Evolutionary conservation across 2,888 invertebrate species (phyloP), one percentile per base, ranked within the genome.

Genomic region (Balanococcus diminutus): DNA sequence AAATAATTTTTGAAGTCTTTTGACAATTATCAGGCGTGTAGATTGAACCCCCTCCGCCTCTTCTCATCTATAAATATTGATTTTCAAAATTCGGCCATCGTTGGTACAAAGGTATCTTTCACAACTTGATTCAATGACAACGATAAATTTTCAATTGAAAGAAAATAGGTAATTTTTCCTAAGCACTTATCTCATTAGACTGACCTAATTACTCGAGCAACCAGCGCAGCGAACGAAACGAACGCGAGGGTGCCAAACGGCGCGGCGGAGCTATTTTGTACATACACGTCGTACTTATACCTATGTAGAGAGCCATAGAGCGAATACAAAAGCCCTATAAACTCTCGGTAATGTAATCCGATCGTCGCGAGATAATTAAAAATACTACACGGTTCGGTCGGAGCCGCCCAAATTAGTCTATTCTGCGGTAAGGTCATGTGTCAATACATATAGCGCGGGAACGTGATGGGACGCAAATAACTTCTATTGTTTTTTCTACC

Each of bases 401-500:
- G 67, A 32, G 36, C 56, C 56, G 56, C 56, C 56, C 56, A 56
- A 56, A 56, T 56, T 56, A 56, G 56, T 56, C 56, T 56, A 19
- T 22, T 56, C 22, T 56, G n/a, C n/a, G 56, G 56, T 56, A 79
- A 79, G 75, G 75, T 79, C 75, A 79, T 79, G 75, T 79, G 75
- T 79, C 75, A 79, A 79, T 36, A 79, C 19, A 19, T 79, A n/a
- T 25, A 36, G 75, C 75, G 75, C 75, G 32, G 75, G 75, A 79
- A 79, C 75, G 75, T 36, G 75, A 79, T 79, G 19, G 75, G 32
- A 32, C 32, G 36, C 75, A 36, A 79, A 79, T 79, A 79, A 32
- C 75, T 79, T 79, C 75, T 79, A 36, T 79, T 79, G 75, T 79
- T 79, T 79, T 79, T 79, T 79, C 75, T 79, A 79, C 75, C 75